These are phyloP conservation scores for Cathartes aura DNA, from an alignment of 2,113 vertebrate genomes.

Conservation along the genomic window DNA sequence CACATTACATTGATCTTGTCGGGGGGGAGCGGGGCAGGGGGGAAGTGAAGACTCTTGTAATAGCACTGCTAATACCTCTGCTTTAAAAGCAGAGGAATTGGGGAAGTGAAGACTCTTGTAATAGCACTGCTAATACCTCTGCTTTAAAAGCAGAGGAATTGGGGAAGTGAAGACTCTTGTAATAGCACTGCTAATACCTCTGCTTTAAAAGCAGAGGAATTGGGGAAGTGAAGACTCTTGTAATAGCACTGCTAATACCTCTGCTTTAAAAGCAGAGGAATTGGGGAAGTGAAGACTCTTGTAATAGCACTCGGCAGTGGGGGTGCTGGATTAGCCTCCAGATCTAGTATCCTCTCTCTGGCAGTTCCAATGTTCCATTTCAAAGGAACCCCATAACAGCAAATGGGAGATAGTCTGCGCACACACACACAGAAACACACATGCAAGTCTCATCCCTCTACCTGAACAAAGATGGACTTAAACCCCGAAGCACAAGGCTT, in stretches of 20 bases:
- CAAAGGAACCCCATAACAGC: neutral
- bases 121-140: too few relatives aligned
- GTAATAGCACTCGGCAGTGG: too few relatives aligned
- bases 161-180: too few relatives aligned
- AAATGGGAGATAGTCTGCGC: neutral
- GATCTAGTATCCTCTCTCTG: neutral
- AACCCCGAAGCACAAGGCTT: neutral
- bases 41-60: neutral
- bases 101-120: too few relatives aligned
- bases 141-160: too few relatives aligned
- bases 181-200: too few relatives aligned
- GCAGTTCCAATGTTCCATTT: neutral
- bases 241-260: too few relatives aligned
- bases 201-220: too few relatives aligned
- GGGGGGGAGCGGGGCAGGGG: too few relatives aligned
- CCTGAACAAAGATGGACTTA: neutral
- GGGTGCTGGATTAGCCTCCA: neutral
- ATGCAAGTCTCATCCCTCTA: neutral
- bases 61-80: neutral
- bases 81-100: neutral
- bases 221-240: too few relatives aligned
- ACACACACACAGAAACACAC: neutral
- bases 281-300: neutral
- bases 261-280: too few relatives aligned
- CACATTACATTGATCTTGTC: neutral